These are phyloP conservation scores for Allenopithecus nigroviridis DNA, from an alignment of 2,797 vertebrate species.

Conservation along the genomic window DNA sequence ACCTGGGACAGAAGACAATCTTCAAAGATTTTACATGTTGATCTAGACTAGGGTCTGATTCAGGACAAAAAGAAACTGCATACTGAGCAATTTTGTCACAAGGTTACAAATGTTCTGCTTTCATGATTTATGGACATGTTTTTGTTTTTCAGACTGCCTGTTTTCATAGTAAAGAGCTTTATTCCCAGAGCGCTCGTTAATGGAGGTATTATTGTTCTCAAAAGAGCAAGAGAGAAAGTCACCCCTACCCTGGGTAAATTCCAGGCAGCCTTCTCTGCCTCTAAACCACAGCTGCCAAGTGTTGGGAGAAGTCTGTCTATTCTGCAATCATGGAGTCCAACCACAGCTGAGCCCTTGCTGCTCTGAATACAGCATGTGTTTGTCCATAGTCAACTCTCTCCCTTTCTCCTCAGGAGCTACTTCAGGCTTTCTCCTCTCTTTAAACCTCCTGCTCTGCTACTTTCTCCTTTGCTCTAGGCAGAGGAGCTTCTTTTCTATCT, in stretches of 20 bases:
- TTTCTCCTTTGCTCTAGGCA: not conserved
- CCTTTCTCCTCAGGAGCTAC: not conserved
- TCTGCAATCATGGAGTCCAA: not conserved
- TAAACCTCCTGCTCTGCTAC: not conserved
- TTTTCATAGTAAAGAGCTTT: conserved; percentile 67
- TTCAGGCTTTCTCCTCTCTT: not conserved
- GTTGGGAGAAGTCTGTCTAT: not conserved
- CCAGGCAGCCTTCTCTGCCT: conserved; percentile 5
- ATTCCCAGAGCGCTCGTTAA: conserved; percentile 54
- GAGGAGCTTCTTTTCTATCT: not conserved
- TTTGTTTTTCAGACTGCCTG: conserved; percentile 66
- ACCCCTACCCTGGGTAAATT: not conserved
- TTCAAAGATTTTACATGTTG: conserved; percentile 32
- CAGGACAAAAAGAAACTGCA: conserved; percentile 12
- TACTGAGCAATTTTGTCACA: conserved; percentile 48
- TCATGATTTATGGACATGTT: conserved; percentile 68
- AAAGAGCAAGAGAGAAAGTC: conserved; percentile 51
- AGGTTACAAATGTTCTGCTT: conserved; percentile 43
- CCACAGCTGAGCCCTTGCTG: not conserved
- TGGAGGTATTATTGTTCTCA: conserved; percentile 54
- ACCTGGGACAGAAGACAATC: conserved; percentile 45
- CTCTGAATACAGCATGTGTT: not conserved
- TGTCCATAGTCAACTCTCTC: not conserved
- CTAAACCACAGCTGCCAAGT: not conserved
- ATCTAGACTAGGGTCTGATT: conserved; percentile 26